Evolutionary conservation across 2,797 vertebrate genomes (phyloP), one percentile per base, ranked within the genome.

Genomic region (Lacerta agilis): DNA sequence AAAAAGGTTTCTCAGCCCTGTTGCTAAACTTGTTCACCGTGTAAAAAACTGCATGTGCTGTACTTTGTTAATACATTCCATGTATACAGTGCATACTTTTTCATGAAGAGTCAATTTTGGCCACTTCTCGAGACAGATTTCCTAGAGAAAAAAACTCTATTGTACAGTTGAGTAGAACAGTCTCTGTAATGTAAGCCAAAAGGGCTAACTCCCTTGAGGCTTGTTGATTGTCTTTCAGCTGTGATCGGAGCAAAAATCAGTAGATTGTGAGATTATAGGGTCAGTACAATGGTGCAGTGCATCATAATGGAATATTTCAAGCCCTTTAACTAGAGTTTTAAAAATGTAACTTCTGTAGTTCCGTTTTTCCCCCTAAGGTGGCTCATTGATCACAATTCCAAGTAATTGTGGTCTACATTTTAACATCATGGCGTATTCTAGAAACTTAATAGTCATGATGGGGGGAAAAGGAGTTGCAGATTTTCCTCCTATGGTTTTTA

Each of bases 41-140:
- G 10, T 55, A 89, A 88, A 55, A 82, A 91, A 86, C 90, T 89
- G 86, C 90, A 89, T 67, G 76, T 38, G 11, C 91, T 90, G 86
- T 93, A 43, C 90, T 93, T 89, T 94, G 95, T 94, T 94, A 96
- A 95, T 96, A 98, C 98, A 98, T 98, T 98, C 98, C 98, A 97
- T 96, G 93, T 92, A 71, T 71, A 18, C 88, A 91, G 86, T 88
- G 93, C 92, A 90, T 91, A 38, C 38, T 92, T 93, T 93, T 93
- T 92, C 91, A 81, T 83, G 88, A 83, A 85, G 89, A 93, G 67
- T 89, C 76, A 66, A 67, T 95, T 95, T 93, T 90, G 93, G 61
- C 87, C 91, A 85, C 83, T 86, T 25, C 25, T 69, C 33, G 84
- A 55, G 72, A 92, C 78, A 90, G 88, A 89, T 90, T 92, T 91